Conservation (phyloP, 2,888 invertebrate genomes). For the Escarpia spicata region DNA sequence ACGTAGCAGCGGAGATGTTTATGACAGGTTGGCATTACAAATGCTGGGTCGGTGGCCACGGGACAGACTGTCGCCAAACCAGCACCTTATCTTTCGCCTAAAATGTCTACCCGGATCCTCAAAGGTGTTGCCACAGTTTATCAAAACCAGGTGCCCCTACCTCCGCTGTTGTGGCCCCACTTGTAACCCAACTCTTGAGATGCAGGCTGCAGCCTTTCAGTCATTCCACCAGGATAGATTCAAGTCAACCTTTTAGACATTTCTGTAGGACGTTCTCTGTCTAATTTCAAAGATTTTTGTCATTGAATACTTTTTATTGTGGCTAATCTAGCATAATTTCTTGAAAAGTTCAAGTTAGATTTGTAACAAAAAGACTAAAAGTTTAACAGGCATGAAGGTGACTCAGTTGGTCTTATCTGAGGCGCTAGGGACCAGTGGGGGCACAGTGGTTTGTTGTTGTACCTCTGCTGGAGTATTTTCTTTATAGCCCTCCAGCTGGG, state of each 20-base stretch:
- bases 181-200: not conserved
- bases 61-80: not conserved
- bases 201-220: not conserved
- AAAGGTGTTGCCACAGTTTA: constrained; percentile 9
- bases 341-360: not conserved
- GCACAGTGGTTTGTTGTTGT: constrained; percentile 6
- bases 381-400: not conserved
- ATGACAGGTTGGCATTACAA: constrained; percentile 6
- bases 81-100: constrained; percentile 11
- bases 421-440: not conserved
- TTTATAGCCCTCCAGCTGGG: not conserved
- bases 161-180: not conserved
- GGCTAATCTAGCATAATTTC: not conserved
- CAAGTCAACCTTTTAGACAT: not conserved
- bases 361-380: not conserved
- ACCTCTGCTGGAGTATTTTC: not conserved
- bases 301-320: not conserved
- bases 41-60: not conserved
- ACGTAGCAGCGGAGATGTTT: not conserved
- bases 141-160: constrained; percentile 14
- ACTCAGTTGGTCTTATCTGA: not conserved
- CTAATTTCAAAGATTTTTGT: not conserved
- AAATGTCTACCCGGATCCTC: constrained; percentile 8
- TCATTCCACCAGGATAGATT: not conserved
- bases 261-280: not conserved